phyloP scores from a whole-genome alignment of 2,113 vertebrate genomes.

The Marmota monax region DNA sequence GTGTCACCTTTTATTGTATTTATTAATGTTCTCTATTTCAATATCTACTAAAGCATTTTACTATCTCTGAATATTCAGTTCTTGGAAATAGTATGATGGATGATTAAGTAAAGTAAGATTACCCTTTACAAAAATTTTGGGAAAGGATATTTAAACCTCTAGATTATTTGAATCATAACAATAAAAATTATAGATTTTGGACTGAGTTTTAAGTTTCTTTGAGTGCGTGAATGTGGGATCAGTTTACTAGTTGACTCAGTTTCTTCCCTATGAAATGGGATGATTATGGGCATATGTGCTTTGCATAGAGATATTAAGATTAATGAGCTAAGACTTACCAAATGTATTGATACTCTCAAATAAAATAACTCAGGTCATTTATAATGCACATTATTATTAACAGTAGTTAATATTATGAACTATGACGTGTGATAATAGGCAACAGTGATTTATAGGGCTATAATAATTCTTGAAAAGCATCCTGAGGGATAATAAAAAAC shows the following conservation, averaged over 20 bases:
- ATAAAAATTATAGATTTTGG: not conserved
- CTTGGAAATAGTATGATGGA: not conserved
- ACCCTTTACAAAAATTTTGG: not conserved
- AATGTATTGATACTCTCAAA: slow-evolving; percentile 59
- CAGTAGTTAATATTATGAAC: slow-evolving; percentile 57
- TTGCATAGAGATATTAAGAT: slow-evolving; percentile 58
- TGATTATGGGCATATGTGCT: slow-evolving; percentile 33
- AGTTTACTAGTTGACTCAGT: slow-evolving; percentile 26
- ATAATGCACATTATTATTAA: slow-evolving; percentile 45
- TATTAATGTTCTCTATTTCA: slow-evolving; percentile 1
- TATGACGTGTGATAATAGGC: slow-evolving; percentile 27
- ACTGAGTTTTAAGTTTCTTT: not conserved
- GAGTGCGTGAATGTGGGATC: not conserved
- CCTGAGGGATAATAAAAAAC: slow-evolving; percentile 40
- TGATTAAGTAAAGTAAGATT: not conserved
- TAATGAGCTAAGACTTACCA: slow-evolving; percentile 50
- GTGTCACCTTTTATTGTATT: not conserved
- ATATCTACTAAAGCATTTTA: not conserved
- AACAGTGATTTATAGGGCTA: slow-evolving; percentile 54
- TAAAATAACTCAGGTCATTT: slow-evolving; percentile 66
- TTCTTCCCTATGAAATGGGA: slow-evolving; percentile 53
- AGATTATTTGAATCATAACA: not conserved
- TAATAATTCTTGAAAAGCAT: slow-evolving; percentile 49
- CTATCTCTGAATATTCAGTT: not conserved
- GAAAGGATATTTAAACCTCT: slow-evolving; percentile 21